Base-by-base conservation (phyloP, 2,888 invertebrate genomes). In the Ectemnius continuus region DNA sequence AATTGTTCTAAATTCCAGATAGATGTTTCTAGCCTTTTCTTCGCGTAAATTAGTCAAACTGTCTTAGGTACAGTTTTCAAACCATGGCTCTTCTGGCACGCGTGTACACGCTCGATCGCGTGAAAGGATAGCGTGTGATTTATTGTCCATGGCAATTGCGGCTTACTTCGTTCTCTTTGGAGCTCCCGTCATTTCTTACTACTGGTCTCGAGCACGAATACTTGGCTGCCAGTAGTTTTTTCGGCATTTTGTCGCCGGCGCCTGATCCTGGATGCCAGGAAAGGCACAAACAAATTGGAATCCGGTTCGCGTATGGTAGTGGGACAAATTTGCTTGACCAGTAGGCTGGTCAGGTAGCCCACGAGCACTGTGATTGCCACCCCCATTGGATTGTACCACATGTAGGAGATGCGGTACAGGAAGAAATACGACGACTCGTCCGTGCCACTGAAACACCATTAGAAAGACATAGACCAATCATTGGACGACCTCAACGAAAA, bases 331-430 rank as follows among this genome's bases (percentile, higher is more conserved):
- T 84, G 84, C n/a, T 87, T 88, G 59, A 88, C 87, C 4, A 92
- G 70, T 66, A 91, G 87, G 82, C 94, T 94, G 1, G 91, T 86
- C 1, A 92, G 3, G 72, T 92, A 91, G 46, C 94, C 94, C 20
- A 92, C 86, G 4, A 92, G 58, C 36, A 94, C 82, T 0, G 94
- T 92, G 2, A 91, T 80, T 0, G 92, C 11, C 57, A 93, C 89
- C 26, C 94, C 94, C 18, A 93, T 78, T 0, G 92, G 91, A 0
- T 94, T 94, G 68, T 94, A 95, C 94, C 95, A 95, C 92, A 95
- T 92, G 85, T 95, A 96, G 0, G 96, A 96, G 26, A 96, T 91
- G 79, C 94, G 92, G 85, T 94, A 94, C n/a, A 94, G 89, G 91
- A 94, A 95, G 84, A 94, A 93, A 85, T 93, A 94, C 0, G 76